phyloP scores from a whole-genome alignment of 2,888 invertebrate genomes.

The Epistrophella euchroma region DNA sequence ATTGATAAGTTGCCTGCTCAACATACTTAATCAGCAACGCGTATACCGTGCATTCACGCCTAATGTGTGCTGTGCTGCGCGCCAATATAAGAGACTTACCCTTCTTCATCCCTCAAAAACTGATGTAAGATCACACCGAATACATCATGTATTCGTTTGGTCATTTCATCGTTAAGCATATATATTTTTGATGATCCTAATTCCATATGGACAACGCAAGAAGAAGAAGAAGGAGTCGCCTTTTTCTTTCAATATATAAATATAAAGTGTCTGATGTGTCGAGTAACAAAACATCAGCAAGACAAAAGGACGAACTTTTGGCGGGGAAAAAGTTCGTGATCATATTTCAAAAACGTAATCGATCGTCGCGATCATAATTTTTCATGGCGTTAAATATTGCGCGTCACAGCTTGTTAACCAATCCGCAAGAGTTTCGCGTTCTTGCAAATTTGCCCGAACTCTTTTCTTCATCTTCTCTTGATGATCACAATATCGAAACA shows the following conservation, averaged over 20 bases:
- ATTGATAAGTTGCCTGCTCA: conserved; percentile 45
- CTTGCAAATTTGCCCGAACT: conserved; percentile 2
- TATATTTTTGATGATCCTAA: conserved; percentile 74
- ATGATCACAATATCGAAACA: conserved; percentile 9
- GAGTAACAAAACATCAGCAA: conserved; percentile 1
- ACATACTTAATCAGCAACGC: conserved; percentile 61
- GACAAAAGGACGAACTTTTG: conserved; percentile 48
- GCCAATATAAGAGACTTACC: conserved; percentile 20
- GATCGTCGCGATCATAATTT: conserved; percentile 81
- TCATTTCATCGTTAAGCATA: conserved; percentile 72
- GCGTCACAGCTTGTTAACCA: conserved; percentile 80
- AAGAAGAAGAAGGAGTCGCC: background rate
- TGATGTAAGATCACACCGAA: conserved; percentile 76
- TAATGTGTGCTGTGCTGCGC: background rate
- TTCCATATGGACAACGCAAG: conserved; percentile 24
- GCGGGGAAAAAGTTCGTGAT: conserved; percentile 76
- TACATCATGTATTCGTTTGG: conserved; percentile 76
- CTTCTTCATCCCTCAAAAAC: background rate
- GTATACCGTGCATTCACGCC: conserved; percentile 14
- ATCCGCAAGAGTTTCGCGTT: conserved; percentile 65
- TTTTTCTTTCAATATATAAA: conserved; percentile 1
- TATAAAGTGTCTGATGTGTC: background rate
- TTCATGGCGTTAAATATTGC: conserved; percentile 82
- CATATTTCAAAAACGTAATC: conserved; percentile 79
- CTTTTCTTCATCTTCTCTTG: conserved; percentile 38